Evolutionary conservation across 2,888 invertebrate species (phyloP), one percentile per base, ranked within the genome.

Genomic region (Onchidella celtica): DNA sequence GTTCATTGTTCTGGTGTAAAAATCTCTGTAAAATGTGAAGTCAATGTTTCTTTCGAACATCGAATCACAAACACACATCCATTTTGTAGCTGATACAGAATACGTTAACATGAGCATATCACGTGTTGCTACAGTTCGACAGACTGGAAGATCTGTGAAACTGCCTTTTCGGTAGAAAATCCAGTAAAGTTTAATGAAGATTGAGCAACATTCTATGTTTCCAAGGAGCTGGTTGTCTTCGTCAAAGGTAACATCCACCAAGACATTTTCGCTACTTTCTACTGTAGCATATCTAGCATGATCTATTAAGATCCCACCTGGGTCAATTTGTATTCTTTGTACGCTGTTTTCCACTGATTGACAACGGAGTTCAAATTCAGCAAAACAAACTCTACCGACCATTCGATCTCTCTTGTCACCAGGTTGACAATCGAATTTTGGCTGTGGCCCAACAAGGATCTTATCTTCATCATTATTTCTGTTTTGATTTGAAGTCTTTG

Each of bases 171-270:
- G 47, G 29, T 47, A 70, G 0, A 70, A 29, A 21, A n/a, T 24
- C 69, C 69, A 70, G 27, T 70, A 70, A 11, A 47, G 11, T 47
- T 70, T 70, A 47, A 70, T 70, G 17, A 70, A 70, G 4, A 70
- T 47, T 3, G 69, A 70, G 47, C 69, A 70, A 47, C 69, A 70
- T 14, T 47, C 47, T 2, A 3, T 17, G 47, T 17, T 47, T 47
- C 9, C 47, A 11, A 11, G 6, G 17, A 14, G 6, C 17, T 47
- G 38, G 1, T 6, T 27, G 3, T 55, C 17, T 47, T 9, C 47
- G 21, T 70, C 69, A 70, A 11, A 29, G 24, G 69, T 47, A 17
- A 70, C 47, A 47, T 70, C 69, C 24, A 47, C 47, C 27, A 47
- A 29, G 14, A 70, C 27, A 24, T 70, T 47, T 14, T 40, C 55